These are phyloP conservation scores for Leptinotarsa peninsularis DNA, from an alignment of 2,888 invertebrate genomes.

Conservation along the genomic window DNA sequence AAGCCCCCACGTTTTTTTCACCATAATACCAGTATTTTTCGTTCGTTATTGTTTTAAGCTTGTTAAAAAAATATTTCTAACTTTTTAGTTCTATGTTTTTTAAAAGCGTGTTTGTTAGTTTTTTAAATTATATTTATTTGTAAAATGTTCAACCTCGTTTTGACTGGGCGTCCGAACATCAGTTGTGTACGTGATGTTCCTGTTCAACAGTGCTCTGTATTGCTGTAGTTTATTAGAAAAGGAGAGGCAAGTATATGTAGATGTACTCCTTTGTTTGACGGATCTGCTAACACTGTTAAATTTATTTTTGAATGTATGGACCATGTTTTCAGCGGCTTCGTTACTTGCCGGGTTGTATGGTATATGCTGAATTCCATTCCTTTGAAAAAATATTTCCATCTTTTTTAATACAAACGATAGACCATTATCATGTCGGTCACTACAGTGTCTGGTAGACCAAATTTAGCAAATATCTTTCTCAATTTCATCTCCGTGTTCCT, in stretches of 20 bases:
- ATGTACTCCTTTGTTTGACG: neutral
- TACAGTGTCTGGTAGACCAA: slow-evolving; percentile 40
- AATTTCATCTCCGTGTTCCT: slow-evolving; percentile 26
- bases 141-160: no score
- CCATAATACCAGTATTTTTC: no score
- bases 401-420: neutral
- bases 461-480: slow-evolving; percentile 26
- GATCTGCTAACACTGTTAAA: slow-evolving; percentile 25
- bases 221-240: neutral
- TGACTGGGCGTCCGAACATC: neutral
- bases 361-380: slow-evolving; percentile 30
- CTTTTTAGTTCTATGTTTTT: no score
- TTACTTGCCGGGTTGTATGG: slow-evolving; percentile 32
- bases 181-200: neutral
- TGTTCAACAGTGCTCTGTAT: neutral
- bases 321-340: slow-evolving; percentile 30
- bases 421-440: slow-evolving; percentile 24
- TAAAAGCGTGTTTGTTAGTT: no score
- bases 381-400: neutral
- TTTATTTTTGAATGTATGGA: slow-evolving; percentile 32
- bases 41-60: no score
- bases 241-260: neutral
- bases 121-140: no score
- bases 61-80: no score
- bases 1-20: no score